Conservation (phyloP, 2,797 vertebrate genomes). For the Podargus strigoides region DNA sequence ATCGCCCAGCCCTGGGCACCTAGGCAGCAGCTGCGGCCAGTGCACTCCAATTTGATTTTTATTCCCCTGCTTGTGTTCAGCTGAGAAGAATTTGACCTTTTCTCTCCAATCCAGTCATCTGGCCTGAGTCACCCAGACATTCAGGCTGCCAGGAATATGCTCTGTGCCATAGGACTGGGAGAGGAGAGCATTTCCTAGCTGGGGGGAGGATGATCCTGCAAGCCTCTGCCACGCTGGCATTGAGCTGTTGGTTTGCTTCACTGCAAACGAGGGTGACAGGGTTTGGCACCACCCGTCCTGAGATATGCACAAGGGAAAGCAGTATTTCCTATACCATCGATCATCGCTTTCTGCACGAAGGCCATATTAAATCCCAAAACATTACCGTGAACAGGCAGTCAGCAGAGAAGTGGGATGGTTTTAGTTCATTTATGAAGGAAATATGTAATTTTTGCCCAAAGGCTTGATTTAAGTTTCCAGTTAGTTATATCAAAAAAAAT, state of each 20-base stretch:
- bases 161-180: not conserved
- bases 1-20: not conserved
- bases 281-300: not conserved
- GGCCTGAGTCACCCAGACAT: not conserved
- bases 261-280: not conserved
- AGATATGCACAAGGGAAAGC: not conserved
- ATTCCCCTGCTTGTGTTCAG: not conserved
- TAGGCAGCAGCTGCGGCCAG: rapidly evolving
- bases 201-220: not conserved
- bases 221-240: not conserved
- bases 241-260: not conserved
- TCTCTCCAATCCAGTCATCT: not conserved
- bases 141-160: not conserved
- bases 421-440: not conserved
- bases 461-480: not conserved
- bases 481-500: not conserved
- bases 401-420: not conserved
- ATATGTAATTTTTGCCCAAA: not conserved
- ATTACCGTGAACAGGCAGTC: not conserved
- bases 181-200: not conserved
- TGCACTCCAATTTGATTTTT: not conserved
- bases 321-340: not conserved
- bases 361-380: not conserved
- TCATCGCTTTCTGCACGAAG: not conserved
- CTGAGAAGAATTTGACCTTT: not conserved